These are phyloP conservation scores for Eucriotettix oculatus DNA, from an alignment of 2,888 invertebrate species.

Conservation along the genomic window DNA sequence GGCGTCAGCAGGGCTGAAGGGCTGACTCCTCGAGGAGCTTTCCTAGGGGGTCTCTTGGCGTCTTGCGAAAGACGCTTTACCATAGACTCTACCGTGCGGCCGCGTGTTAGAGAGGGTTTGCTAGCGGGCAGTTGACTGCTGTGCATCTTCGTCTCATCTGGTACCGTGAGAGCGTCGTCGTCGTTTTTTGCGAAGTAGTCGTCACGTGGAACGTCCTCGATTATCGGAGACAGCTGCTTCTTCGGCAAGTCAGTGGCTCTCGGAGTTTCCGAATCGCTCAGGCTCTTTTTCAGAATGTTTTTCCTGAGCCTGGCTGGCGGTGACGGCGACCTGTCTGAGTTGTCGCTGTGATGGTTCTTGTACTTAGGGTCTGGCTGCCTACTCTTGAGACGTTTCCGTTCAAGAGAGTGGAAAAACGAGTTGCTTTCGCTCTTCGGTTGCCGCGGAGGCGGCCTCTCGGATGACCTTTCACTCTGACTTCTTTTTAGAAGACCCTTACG, in stretches of 20 bases:
- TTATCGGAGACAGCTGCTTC: constrained; percentile 60
- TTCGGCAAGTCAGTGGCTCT: constrained; percentile 22
- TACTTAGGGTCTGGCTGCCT: constrained; percentile 18
- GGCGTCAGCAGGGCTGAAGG: constrained; percentile 32
- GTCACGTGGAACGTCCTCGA: constrained; percentile 55
- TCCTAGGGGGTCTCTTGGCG: constrained; percentile 3
- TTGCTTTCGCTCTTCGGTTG: background rate
- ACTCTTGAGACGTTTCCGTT: constrained; percentile 27
- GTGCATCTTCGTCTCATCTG: constrained; percentile 21
- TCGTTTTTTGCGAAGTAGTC: constrained; percentile 35
- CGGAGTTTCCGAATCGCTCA: constrained; percentile 19
- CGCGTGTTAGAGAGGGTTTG: constrained; percentile 25
- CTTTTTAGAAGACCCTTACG: background rate
- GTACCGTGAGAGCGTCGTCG: background rate
- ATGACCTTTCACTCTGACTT: background rate
- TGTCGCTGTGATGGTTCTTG: background rate
- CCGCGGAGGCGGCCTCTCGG: background rate
- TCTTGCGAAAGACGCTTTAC: constrained; percentile 46
- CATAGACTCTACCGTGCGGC: constrained; percentile 62
- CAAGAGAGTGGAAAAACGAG: background rate
- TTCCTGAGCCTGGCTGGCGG: constrained; percentile 1
- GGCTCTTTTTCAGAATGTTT: constrained; percentile 27
- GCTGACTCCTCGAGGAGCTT: constrained; percentile 8
- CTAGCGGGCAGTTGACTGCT: constrained; percentile 25
- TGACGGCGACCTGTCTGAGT: background rate